Evolutionary conservation across 2,797 vertebrate genomes (phyloP).

Genomic region (Myotis findleyi): DNA sequence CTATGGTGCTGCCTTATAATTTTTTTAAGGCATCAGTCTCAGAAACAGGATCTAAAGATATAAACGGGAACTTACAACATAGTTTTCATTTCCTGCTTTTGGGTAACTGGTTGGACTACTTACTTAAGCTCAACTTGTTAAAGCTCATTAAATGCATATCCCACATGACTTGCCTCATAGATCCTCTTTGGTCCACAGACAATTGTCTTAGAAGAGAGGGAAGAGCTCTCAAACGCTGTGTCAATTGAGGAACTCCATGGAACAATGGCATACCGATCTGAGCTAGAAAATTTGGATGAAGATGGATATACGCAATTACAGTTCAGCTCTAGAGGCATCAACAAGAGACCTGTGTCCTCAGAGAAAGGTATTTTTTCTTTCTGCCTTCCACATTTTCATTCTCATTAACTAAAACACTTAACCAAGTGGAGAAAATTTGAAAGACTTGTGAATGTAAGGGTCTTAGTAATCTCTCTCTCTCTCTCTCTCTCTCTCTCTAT

Average conservation of each 20-base stretch:
- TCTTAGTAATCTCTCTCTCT: neutral
- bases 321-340: neutral
- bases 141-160: neutral
- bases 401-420: neutral
- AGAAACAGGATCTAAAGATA: slow-evolving; percentile 65
- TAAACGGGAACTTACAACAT: slow-evolving; percentile 36
- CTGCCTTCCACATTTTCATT: neutral
- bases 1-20: neutral
- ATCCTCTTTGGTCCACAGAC: neutral
- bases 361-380: slow-evolving; percentile 74
- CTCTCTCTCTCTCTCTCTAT: too few relatives aligned
- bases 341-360: neutral
- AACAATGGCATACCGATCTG: slow-evolving; percentile 12
- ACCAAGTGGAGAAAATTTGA: neutral
- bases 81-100: slow-evolving; percentile 65
- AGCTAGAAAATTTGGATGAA: slow-evolving; percentile 68
- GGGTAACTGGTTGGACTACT: neutral
- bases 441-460: neutral
- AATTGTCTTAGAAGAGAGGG: neutral
- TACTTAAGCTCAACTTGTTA: slow-evolving; percentile 2
- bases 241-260: neutral
- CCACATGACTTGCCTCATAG: slow-evolving; percentile 20
- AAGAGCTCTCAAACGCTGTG: neutral
- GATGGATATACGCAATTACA: slow-evolving; percentile 77
- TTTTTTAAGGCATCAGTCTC: neutral